Evolutionary conservation across 1,140 invertebrate species (phyloP).

Genomic region (Helicoverpa armigera): DNA sequence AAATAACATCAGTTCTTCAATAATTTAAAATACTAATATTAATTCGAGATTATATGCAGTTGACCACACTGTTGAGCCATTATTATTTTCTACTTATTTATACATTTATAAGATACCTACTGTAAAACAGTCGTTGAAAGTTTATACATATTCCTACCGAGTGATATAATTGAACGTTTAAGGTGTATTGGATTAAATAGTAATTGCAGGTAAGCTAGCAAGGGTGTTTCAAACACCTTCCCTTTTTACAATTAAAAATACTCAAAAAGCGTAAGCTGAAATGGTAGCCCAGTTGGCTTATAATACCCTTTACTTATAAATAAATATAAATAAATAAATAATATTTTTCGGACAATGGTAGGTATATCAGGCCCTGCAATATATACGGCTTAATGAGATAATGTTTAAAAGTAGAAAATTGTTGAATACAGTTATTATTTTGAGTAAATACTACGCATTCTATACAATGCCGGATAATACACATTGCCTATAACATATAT

Average conservation of each 20-base stretch:
- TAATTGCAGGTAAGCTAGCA: background rate
- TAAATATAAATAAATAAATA: background rate
- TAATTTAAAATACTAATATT: background rate
- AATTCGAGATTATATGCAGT: background rate
- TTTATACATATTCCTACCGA: background rate
- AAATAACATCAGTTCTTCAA: background rate
- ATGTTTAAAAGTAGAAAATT: background rate
- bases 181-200: background rate
- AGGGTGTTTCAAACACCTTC: background rate
- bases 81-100: background rate
- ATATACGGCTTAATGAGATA: background rate
- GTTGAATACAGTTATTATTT: background rate
- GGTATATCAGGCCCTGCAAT: background rate
- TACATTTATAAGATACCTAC: conserved; percentile 1
- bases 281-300: background rate
- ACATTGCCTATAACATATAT: too few relatives aligned
- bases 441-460: background rate
- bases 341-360: background rate
- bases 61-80: background rate
- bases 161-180: background rate
- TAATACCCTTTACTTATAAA: background rate
- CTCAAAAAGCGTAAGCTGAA: background rate
- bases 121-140: background rate
- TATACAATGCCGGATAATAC: too few relatives aligned
- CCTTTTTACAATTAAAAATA: background rate